These are phyloP conservation scores for Poeciliopsis occidentalis DNA, from an alignment of 2,113 vertebrate genomes.

Conservation along the genomic window DNA sequence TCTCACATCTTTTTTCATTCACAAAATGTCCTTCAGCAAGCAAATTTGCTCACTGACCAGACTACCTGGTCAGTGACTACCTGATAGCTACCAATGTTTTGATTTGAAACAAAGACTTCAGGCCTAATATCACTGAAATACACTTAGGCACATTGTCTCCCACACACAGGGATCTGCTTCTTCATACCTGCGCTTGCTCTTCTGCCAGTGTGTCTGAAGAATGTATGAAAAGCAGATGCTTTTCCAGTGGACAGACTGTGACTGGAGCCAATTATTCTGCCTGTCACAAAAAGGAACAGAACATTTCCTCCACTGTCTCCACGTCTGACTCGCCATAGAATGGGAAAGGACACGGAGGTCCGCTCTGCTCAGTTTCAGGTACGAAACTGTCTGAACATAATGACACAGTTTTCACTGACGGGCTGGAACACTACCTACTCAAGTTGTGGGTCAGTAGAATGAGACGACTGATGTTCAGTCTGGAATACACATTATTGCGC, in stretches of 20 bases:
- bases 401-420: slow-evolving; percentile 6
- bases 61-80: no score
- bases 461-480: background rate
- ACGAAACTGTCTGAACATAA: slow-evolving; percentile 28
- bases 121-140: background rate
- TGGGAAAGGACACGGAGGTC: slow-evolving; percentile 45
- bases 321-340: slow-evolving; percentile 34
- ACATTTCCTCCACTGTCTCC: slow-evolving; percentile 36
- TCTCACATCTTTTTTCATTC: background rate
- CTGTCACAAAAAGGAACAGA: slow-evolving; percentile 47
- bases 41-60: background rate
- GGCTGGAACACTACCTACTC: background rate
- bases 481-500: background rate
- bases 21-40: background rate
- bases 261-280: slow-evolving; percentile 65
- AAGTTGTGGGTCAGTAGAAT: background rate
- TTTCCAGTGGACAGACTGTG: slow-evolving; percentile 33
- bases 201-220: slow-evolving; percentile 23
- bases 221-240: slow-evolving; percentile 44
- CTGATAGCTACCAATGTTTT: background rate
- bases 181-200: background rate
- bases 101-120: background rate
- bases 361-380: slow-evolving; percentile 12
- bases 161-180: background rate
- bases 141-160: background rate